Evolutionary conservation across 2,888 invertebrate genomes (phyloP), one percentile per base, ranked within the genome.

Genomic region (Cheilosia impressa): DNA sequence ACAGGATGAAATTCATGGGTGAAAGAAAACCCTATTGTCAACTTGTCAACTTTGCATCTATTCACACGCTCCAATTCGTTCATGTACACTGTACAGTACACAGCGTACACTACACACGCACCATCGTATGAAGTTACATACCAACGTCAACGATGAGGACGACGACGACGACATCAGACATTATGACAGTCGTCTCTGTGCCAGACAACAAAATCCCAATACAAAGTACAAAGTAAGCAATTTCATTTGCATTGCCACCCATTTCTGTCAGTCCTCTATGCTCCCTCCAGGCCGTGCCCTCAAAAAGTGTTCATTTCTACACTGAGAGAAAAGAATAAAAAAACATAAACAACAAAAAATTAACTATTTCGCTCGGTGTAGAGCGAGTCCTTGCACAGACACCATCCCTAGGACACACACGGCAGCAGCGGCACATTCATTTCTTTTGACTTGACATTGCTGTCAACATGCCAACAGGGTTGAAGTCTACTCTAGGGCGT

Each of bases 171-270:
- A 78, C 83, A 85, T 85, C 81, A 85, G 85, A 81, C 85, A 81
- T 85, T 85, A 85, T 85, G 85, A 85, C 85, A 85, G 76, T 85
- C 85, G 81, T 71, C 85, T 85, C 85, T 81, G 71, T 76, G 76
- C 85, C 81, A 85, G 85, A 81, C 85, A 81, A 85, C 85, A 85
- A 85, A 81, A 85, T 85, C 85, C 85, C 85, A 81, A 85, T 85
- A 77, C 81, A 81, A 80, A 85, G 76, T 77, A 85, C 85, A 85
- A 81, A 85, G 85, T 85, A 85, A 85, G 85, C 85, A 85, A 85
- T 85, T 85, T 85, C 85, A 85, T 81, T 85, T 85, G 85, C 81
- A 81, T 81, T 71, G 76, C 85, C 85, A 81, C 85, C 85, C 81
- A 77, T 76, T 69, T 41, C 73, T 71, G 76, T 72, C 76, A 76